Base-by-base conservation (phyloP, 2,797 vertebrate species). In the Astyanax mexicanus region DNA sequence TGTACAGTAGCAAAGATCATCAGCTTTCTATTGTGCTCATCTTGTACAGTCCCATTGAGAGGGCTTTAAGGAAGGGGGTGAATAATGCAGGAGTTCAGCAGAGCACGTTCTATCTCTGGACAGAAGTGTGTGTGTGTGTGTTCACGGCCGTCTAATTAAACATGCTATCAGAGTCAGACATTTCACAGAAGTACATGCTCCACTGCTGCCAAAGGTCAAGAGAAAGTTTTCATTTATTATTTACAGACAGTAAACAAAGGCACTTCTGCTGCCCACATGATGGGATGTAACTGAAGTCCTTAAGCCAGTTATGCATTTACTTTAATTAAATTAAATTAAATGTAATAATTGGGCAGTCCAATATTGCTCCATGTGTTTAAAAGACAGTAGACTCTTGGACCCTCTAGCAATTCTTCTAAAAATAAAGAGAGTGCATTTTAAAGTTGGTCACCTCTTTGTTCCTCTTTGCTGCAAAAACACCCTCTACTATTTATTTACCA, bases 31-130 rank as follows among this genome's bases (percentile, higher is more conserved):
- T 76, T 71, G 55, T 74, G 4, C 13, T 68, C 35, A 80, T 80
- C 74, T 65, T 51, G 37, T 75, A 72, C 52, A 72, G 72, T 75
- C 81, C 65, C 75, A 81, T 65, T 66, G 55, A 52, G 54, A 72
- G 84, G 85, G 60, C 81, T 65, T 82, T 86, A 87, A 89, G 75
- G 66, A 68, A 74, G 52, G 54, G 35, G 69, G 83, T 89, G 58
- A 91, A 92, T 92, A 84, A 90, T 92, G 90, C 75, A 92, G 6
- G 13, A 65, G 78, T 42, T 77, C 72, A 83, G 87, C 86, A 86
- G 81, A 40, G 83, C 75, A 60, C 69, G 64, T 54, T 78, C 64
- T 69, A 73, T 75, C 78, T 79, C 25, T 49, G 83, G 79, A 84
- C 88, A 88, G 84, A 72, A 35, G n/a, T 58, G 80, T 67, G 66